Percentiles rank a stretch among this genome's conserved stretches.
Evolutionary conservation across 2,888 invertebrate species (phyloP).

Genomic region (Drosophila mulleri): DNA sequence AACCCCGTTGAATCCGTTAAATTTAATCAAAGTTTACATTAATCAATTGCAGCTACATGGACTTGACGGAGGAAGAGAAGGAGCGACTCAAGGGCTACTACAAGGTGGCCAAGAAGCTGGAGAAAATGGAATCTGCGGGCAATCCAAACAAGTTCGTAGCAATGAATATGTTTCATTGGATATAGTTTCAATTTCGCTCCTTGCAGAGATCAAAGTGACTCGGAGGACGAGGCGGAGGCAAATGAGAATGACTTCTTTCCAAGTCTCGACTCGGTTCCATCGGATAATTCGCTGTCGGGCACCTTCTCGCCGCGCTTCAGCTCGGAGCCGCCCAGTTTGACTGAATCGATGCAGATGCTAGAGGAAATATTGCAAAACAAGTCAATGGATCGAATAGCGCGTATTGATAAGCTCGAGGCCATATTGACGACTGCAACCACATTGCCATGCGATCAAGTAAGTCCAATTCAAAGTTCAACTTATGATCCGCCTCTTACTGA

Average conservation of each 20-base stretch:
- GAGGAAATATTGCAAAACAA: slow-evolving; percentile 93
- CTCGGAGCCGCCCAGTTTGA: slow-evolving; percentile 92
- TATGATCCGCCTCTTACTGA: neutral
- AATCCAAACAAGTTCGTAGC: slow-evolving; percentile 87
- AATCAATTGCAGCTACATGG: slow-evolving; percentile 89
- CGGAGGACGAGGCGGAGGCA: slow-evolving; percentile 90
- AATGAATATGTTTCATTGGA: neutral
- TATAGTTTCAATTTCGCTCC: neutral
- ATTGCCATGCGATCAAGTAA: slow-evolving; percentile 87
- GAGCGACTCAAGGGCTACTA: slow-evolving; percentile 95
- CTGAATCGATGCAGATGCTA: slow-evolving; percentile 95
- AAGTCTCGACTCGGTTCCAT: slow-evolving; percentile 92
- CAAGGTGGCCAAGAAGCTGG: slow-evolving; percentile 96
- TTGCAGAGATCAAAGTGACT: slow-evolving; percentile 89
- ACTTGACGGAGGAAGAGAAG: slow-evolving; percentile 96
- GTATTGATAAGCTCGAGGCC: slow-evolving; percentile 94
- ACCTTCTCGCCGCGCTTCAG: slow-evolving; percentile 90
- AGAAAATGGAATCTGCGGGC: slow-evolving; percentile 93
- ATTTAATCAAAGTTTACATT: neutral
- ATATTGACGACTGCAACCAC: slow-evolving; percentile 92
- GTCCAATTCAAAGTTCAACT: neutral
- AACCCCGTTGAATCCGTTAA: neutral
- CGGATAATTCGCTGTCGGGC: slow-evolving; percentile 88
- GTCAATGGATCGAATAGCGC: slow-evolving; percentile 93
- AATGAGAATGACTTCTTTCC: slow-evolving; percentile 90